Conservation (phyloP, 2,888 invertebrate genomes). For the Galeruca laticollis region DNA sequence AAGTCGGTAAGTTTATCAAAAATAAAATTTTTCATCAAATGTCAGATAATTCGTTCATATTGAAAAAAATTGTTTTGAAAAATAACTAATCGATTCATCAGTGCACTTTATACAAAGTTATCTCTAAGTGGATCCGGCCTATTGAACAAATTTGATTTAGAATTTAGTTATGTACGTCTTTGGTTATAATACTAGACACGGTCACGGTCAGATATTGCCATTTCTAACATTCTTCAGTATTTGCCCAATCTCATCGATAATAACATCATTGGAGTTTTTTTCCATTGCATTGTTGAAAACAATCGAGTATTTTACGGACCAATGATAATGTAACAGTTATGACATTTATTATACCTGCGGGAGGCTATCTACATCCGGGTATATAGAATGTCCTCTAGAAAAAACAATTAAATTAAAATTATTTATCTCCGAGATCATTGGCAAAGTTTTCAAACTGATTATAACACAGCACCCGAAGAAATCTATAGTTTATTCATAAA, state of each 20-base stretch:
- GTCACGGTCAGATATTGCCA: constrained; percentile 42
- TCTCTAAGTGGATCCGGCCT: too few relatives aligned
- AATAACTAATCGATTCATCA: too few relatives aligned
- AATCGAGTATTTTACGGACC: constrained; percentile 30
- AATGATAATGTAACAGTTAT: constrained; percentile 27
- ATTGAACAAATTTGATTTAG: too few relatives aligned
- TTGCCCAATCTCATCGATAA: constrained; percentile 26
- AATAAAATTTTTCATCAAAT: too few relatives aligned
- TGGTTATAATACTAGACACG: constrained; percentile 26
- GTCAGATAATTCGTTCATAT: too few relatives aligned
- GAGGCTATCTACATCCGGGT: constrained; percentile 23
- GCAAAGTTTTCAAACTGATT: too few relatives aligned
- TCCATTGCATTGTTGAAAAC: constrained; percentile 19
- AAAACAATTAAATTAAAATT: not conserved
- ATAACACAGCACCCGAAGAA: too few relatives aligned
- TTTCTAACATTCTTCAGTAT: constrained; percentile 40
- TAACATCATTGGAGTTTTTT: constrained; percentile 23
- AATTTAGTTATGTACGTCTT: not conserved
- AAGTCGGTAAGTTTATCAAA: too few relatives aligned
- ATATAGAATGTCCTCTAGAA: not conserved
- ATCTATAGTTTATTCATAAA: too few relatives aligned
- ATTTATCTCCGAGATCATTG: too few relatives aligned
- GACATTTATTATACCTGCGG: constrained; percentile 16
- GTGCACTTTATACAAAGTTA: too few relatives aligned
- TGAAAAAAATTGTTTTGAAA: too few relatives aligned